phyloP scores from a whole-genome alignment of 2,888 invertebrate genomes.

The Dynastes grantii region DNA sequence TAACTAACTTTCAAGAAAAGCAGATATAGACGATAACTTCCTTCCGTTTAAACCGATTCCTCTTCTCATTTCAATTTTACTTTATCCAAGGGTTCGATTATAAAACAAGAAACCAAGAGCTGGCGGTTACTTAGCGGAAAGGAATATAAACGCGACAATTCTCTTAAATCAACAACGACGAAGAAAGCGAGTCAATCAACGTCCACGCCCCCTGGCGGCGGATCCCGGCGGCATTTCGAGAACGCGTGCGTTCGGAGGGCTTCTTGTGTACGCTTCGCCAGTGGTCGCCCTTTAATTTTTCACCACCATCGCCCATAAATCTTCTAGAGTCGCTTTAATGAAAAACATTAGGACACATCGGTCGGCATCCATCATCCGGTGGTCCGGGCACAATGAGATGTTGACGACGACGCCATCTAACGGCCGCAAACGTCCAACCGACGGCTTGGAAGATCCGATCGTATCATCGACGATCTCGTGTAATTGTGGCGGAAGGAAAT shows the following conservation, averaged over 20 bases:
- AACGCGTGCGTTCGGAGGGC: not conserved
- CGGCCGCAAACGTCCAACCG: not conserved
- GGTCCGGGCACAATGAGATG: constrained; percentile 44
- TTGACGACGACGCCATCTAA: constrained; percentile 47
- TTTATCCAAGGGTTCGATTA: not conserved
- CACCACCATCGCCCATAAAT: constrained; percentile 39
- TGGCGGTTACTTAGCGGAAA: not conserved
- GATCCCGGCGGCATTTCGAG: constrained; percentile 15
- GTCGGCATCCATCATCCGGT: constrained; percentile 44
- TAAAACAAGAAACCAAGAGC: constrained; percentile 10
- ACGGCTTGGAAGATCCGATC: constrained; percentile 5
- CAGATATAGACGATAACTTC: not conserved
- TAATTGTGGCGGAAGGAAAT: constrained; percentile 29
- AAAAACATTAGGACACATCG: constrained; percentile 40
- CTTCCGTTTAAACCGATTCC: not conserved
- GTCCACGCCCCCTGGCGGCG: constrained; percentile 19
- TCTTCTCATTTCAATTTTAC: not conserved
- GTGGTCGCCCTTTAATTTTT: constrained; percentile 31
- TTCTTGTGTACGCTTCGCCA: not conserved
- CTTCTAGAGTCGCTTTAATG: constrained; percentile 34
- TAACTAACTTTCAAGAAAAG: not conserved
- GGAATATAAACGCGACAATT: constrained; percentile 34
- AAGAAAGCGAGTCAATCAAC: constrained; percentile 40
- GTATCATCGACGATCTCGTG: constrained; percentile 19
- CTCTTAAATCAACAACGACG: constrained; percentile 40